Percentiles rank a stretch among this genome's conserved stretches.
Evolutionary conservation across 2,797 vertebrate genomes (phyloP).

Genomic region (Hippopotamyrus pictus): DNA sequence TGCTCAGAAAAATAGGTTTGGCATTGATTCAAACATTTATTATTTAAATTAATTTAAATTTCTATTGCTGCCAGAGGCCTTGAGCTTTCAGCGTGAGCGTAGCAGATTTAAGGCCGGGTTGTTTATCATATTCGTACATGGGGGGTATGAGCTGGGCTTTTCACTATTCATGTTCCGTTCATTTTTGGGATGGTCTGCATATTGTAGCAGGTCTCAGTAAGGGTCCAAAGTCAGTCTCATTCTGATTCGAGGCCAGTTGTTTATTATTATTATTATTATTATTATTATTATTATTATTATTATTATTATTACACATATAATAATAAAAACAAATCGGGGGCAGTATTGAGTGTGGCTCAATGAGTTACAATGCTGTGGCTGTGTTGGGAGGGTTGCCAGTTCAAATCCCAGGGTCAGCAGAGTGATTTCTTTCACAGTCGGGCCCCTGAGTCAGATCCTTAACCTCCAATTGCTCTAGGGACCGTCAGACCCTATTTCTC

Average conservation of each 20-base stretch:
- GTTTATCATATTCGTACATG: background rate
- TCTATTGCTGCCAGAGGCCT: background rate
- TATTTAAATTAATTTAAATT: background rate
- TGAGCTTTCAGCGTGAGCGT: background rate
- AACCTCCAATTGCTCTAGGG: background rate
- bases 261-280: background rate
- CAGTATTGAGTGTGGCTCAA: background rate
- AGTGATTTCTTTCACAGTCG: background rate
- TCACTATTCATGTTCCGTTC: background rate
- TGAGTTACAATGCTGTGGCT: background rate
- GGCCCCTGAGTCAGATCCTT: background rate
- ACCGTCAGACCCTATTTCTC: background rate
- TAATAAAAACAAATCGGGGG: background rate
- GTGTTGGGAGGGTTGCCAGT: background rate
- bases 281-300: background rate
- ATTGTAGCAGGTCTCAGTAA: background rate
- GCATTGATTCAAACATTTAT: conserved; percentile 1
- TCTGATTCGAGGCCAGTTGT: background rate
- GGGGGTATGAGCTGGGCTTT: background rate
- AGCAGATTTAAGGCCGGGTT: background rate
- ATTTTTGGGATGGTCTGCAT: background rate
- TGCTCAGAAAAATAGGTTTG: background rate
- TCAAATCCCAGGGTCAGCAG: background rate
- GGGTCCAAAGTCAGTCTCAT: background rate
- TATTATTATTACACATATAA: background rate